Conservation (phyloP, 2,113 vertebrate species). For the Cygnus buccinator region DNA sequence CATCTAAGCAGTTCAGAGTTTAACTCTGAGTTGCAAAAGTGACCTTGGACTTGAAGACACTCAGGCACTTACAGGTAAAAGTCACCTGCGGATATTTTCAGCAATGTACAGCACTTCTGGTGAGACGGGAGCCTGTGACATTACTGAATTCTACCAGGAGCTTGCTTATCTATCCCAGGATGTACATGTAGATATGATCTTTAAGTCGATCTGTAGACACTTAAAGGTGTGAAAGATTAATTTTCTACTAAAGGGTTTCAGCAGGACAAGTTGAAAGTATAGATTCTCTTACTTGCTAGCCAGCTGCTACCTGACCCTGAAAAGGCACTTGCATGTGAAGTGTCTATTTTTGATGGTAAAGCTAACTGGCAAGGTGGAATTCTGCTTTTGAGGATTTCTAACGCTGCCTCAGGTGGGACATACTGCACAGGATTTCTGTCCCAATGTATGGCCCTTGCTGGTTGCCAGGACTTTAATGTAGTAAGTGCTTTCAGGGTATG, state of each 20-base stretch:
- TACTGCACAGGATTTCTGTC: background rate
- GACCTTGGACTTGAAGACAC: background rate
- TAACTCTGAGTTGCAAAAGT: background rate
- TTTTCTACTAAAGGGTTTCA: background rate
- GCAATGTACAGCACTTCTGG: accelerated
- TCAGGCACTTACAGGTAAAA: background rate
- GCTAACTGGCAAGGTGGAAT: background rate
- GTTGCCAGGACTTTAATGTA: background rate
- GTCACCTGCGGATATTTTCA: background rate
- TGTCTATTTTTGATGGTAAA: background rate
- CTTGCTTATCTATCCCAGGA: background rate
- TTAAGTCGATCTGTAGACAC: background rate
- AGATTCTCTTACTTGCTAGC: background rate
- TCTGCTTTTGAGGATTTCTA: background rate
- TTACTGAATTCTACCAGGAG: background rate
- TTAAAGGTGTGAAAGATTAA: background rate
- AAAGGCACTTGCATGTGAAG: background rate
- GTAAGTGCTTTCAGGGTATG: background rate
- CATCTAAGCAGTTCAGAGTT: background rate
- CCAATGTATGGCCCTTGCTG: background rate
- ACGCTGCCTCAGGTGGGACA: background rate
- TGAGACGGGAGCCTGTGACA: background rate
- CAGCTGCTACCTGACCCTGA: background rate
- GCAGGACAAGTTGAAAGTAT: background rate
- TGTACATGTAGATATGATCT: background rate